A percentile compares a stretch with the other conserved stretches of the same genome.
These are phyloP conservation scores for Nannobrachium achirus DNA, from an alignment of 2,113 vertebrate species.

Conservation along the genomic window DNA sequence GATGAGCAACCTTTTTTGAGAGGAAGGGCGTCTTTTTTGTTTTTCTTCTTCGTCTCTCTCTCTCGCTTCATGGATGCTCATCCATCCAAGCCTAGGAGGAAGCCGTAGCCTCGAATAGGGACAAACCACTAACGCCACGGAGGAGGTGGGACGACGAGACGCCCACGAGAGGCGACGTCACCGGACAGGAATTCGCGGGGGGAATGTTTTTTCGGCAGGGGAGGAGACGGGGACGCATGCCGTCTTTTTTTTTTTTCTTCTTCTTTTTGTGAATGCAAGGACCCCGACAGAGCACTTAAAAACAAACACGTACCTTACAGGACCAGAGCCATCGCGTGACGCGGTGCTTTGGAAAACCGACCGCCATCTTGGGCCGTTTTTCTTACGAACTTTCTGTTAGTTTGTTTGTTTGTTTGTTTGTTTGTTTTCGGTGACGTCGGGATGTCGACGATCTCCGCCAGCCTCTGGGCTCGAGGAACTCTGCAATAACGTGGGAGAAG, in stretches of 20 bases:
- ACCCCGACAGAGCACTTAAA: conserved; percentile 28
- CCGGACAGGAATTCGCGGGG: background rate
- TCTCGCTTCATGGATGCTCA: conserved; percentile 5
- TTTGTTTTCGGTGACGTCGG: conserved; percentile 3
- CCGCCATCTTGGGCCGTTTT: too few species aligned
- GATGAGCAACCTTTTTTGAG: conserved; percentile 26
- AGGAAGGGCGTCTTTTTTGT: conserved; percentile 23
- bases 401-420: background rate
- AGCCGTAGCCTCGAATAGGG: background rate
- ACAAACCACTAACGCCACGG: conserved; percentile 37
- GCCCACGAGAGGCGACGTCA: background rate
- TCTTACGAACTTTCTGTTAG: background rate
- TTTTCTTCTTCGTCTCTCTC: too few species aligned
- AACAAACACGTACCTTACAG: background rate
- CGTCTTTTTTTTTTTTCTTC: background rate
- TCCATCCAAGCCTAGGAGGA: conserved; percentile 36
- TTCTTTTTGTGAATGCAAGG: conserved; percentile 13
- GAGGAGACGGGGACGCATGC: background rate
- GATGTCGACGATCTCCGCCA: conserved; percentile 4
- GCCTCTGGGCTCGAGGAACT: conserved; percentile 27
- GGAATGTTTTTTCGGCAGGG: conserved; percentile 7
- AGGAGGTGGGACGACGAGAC: conserved; percentile 1
- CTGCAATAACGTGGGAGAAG: conserved; percentile 45
- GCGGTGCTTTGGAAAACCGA: background rate
- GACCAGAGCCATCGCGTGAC: conserved; percentile 29